Conservation (phyloP, 2,888 invertebrate genomes). For the Cremastinae sp. region DNA sequence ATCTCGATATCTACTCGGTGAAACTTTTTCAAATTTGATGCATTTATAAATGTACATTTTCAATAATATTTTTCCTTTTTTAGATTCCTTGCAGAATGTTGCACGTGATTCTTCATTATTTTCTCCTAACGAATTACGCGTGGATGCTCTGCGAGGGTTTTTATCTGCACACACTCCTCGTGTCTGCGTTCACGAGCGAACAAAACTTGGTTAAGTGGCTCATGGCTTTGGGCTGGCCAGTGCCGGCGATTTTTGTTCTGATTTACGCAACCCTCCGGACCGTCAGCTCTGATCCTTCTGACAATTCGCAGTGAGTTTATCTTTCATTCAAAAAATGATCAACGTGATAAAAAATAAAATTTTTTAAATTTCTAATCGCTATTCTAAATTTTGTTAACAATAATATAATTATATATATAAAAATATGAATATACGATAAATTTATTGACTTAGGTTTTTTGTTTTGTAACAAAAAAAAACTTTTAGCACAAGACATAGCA, state of each 20-base stretch:
- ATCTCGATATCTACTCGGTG: too few species aligned
- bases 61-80: slow-evolving; percentile 53
- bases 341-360: too few species aligned
- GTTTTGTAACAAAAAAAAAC: too few species aligned
- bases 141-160: slow-evolving; percentile 99
- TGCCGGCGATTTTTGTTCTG: slow-evolving; percentile 86
- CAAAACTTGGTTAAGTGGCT: slow-evolving; percentile 91
- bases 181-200: slow-evolving; percentile 95
- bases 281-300: slow-evolving; percentile 80
- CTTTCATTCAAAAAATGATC: slow-evolving; percentile 39
- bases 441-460: too few species aligned
- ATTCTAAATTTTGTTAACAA: too few species aligned
- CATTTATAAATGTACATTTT: too few species aligned
- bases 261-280: slow-evolving; percentile 87
- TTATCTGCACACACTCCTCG: slow-evolving; percentile 95
- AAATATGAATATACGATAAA: too few species aligned
- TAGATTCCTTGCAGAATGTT: slow-evolving; percentile 91
- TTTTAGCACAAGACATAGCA: too few species aligned
- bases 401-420: too few species aligned
- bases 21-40: too few species aligned
- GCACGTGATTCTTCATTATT: slow-evolving; percentile 92
- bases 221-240: slow-evolving; percentile 92
- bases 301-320: slow-evolving; percentile 84
- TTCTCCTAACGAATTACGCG: slow-evolving; percentile 94
- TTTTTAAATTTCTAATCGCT: too few species aligned